These are phyloP conservation scores for Adoxophyes honmai DNA, from an alignment of 1,140 invertebrate species.

Conservation along the genomic window DNA sequence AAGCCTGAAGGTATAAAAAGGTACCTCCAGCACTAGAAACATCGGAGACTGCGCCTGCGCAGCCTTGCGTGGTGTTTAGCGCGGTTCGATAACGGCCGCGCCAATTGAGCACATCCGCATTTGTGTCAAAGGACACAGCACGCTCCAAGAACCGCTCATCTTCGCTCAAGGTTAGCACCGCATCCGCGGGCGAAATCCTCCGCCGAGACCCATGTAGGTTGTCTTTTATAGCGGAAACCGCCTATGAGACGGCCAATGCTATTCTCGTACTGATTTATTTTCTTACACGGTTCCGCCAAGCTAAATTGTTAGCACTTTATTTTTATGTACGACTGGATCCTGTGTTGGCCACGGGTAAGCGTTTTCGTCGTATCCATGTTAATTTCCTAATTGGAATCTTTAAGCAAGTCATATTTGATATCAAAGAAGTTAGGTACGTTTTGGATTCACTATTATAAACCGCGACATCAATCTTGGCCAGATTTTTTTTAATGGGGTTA, in stretches of 20 bases:
- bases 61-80: constrained; percentile 68
- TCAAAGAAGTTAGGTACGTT: too few species aligned
- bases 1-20: too few species aligned
- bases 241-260: not conserved
- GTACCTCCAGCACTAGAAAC: too few species aligned
- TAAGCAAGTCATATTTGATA: too few species aligned
- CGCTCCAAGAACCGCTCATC: constrained; percentile 63
- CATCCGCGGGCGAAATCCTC: constrained; percentile 47
- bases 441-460: too few species aligned
- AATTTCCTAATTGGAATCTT: too few species aligned
- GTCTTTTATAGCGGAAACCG: constrained; percentile 19
- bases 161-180: constrained; percentile 57
- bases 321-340: too few species aligned
- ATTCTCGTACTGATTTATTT: too few species aligned
- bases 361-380: too few species aligned
- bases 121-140: constrained; percentile 69
- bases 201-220: constrained; percentile 27
- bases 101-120: constrained; percentile 73
- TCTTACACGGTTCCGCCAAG: not conserved
- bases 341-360: too few species aligned
- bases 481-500: too few species aligned
- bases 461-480: too few species aligned
- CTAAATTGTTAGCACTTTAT: not conserved
- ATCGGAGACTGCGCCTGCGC: constrained; percentile 24
- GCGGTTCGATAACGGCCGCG: constrained; percentile 62